These are phyloP conservation scores for Macrobrachium rosenbergii DNA, from an alignment of 1,140 invertebrate species.

Conservation along the genomic window DNA sequence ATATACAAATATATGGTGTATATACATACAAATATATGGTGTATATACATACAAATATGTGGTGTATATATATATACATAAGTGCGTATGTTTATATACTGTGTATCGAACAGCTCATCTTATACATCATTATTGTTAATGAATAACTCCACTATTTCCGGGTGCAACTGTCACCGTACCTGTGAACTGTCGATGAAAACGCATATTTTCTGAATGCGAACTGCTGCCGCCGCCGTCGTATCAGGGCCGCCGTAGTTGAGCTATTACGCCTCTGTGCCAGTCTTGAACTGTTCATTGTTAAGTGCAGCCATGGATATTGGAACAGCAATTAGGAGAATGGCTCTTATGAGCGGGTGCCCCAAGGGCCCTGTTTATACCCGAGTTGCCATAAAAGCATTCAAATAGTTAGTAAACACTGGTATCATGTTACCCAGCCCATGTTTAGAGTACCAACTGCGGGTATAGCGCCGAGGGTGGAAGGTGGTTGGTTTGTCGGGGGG, in stretches of 20 bases:
- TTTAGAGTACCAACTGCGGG: slow-evolving; percentile 53
- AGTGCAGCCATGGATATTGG: slow-evolving; percentile 16
- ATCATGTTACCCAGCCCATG: slow-evolving; percentile 52
- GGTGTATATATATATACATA: too few relatives aligned
- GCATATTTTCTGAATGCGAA: too few relatives aligned
- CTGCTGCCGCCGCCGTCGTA: too few relatives aligned
- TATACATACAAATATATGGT: slow-evolving; percentile 32
- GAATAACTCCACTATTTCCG: too few relatives aligned
- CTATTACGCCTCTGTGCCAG: slow-evolving; percentile 23
- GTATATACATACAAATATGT: neutral
- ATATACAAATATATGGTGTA: neutral
- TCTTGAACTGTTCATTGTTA: slow-evolving; percentile 14
- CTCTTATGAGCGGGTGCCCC: neutral
- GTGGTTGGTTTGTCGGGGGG: too few relatives aligned
- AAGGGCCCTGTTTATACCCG: neutral
- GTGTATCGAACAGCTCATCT: too few relatives aligned
- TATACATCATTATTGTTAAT: too few relatives aligned
- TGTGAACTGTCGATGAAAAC: too few relatives aligned
- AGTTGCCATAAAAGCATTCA: slow-evolving; percentile 31
- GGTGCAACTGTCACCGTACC: too few relatives aligned
- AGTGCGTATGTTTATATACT: too few relatives aligned
- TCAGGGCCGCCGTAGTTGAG: neutral
- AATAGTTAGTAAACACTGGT: slow-evolving; percentile 57
- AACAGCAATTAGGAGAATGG: neutral
- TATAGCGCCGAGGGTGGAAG: too few relatives aligned